Evolutionary conservation across 2,888 invertebrate species (phyloP), one percentile per base, ranked within the genome.

Genomic region (Athetis lepigone): DNA sequence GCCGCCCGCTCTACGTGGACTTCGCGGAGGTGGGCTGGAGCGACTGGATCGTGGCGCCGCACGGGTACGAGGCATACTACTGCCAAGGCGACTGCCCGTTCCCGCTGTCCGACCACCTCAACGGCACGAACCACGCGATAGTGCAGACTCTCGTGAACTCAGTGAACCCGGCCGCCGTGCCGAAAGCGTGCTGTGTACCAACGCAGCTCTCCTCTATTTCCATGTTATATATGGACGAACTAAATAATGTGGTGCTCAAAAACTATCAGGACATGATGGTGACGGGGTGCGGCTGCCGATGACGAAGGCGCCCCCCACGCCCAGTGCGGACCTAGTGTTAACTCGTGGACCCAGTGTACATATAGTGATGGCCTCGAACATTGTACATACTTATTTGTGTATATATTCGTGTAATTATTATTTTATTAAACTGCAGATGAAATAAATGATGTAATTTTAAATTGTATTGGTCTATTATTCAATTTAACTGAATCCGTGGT

Each of bases 231-330:
- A 96, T 98, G 90, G 99, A 99, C 95, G 98, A 98, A 93, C 97
- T 97, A 92, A 97, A 98, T 90, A 98, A 98, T 95, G 98, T 99
- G 87, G 98, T 99, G 90, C 96, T 99, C 86, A 99, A 99, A 95
- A 99, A 98, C 95, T 99, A 99, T 95, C 98, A 98, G 95, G 99
- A 99, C 92, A 99, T 99, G 99, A 97, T 98, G 84, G 99, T 99
- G 75, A 97, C 98, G 83, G 98, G 98, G 63, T 99, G 99, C 93
- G 99, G 99, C 64, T 99, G 99, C 96, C 98, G 99, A 96, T 99
- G 96, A 96, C 93, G 89, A 90, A 90, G 91, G 92, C 88, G 77
- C 78, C 85, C 85, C 81, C 81, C 80, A 69, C 83, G 70, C 87
- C 87, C 88, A 85, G 91, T 88, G 90, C 88, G 88, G 86, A 92